These are phyloP conservation scores for Gadopsis bispinosus DNA, from an alignment of 2,797 vertebrate genomes.

Conservation along the genomic window DNA sequence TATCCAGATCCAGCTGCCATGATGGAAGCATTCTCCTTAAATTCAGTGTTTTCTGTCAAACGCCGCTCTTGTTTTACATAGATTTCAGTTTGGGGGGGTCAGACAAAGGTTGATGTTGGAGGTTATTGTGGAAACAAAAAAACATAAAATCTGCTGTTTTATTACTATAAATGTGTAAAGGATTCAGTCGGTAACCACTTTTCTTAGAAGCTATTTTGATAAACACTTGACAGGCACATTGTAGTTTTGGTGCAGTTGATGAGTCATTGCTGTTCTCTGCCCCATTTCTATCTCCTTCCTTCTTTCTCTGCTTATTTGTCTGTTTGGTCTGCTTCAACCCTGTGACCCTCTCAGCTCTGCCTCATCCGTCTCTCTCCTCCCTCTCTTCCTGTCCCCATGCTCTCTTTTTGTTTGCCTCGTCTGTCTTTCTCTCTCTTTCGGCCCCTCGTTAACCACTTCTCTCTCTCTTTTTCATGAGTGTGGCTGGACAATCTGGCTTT, in stretches of 20 bases:
- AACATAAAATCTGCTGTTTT: background rate
- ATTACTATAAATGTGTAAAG: background rate
- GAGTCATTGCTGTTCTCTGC: conserved; percentile 42
- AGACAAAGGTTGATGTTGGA: background rate
- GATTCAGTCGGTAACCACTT: background rate
- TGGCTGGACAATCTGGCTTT: conserved; percentile 52
- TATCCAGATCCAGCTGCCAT: background rate
- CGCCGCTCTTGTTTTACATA: background rate
- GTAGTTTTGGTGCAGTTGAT: conserved; percentile 12
- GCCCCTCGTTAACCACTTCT: conserved; percentile 16
- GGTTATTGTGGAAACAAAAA: background rate
- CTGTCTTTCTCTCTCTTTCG: conserved; percentile 38
- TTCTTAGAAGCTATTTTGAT: background rate
- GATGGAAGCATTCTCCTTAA: background rate
- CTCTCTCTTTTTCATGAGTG: conserved; percentile 26
- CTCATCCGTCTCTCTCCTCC: conserved; percentile 63
- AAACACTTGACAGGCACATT: conserved; percentile 10
- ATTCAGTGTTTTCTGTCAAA: background rate
- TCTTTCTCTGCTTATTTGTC: conserved; percentile 62
- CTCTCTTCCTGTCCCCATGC: conserved; percentile 72
- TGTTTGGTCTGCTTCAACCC: conserved; percentile 43
- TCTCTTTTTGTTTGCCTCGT: conserved; percentile 56
- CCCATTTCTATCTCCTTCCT: conserved; percentile 30
- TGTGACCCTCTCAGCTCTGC: conserved; percentile 59
- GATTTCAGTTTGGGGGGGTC: background rate